These are phyloP conservation scores for Drosophila azteca DNA, from an alignment of 1,140 invertebrate species.

Conservation along the genomic window DNA sequence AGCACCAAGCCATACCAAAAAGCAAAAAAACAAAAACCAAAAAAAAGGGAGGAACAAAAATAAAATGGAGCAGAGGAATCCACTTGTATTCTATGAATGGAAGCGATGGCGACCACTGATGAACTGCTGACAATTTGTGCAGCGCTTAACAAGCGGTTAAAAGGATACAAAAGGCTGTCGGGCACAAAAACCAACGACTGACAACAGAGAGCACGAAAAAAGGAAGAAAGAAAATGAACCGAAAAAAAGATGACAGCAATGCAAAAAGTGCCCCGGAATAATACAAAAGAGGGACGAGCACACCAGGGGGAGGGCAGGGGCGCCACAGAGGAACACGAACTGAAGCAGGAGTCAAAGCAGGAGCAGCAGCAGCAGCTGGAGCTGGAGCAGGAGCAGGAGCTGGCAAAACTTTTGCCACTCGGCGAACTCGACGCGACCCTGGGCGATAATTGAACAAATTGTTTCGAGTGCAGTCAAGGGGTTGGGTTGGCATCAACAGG, in stretches of 20 bases:
- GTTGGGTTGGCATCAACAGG: not conserved
- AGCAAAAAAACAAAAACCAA: not conserved
- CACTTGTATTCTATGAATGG: slow-evolving; percentile 42
- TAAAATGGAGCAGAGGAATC: slow-evolving; percentile 24
- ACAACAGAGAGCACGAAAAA: slow-evolving; percentile 17
- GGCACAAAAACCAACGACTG: slow-evolving; percentile 40
- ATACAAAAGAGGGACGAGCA: slow-evolving; percentile 36
- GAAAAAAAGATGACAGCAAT: slow-evolving; percentile 40
- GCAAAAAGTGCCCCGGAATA: slow-evolving; percentile 62
- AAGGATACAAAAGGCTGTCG: slow-evolving; percentile 62
- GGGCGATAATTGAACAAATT: slow-evolving; percentile 81
- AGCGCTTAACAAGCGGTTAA: slow-evolving; percentile 77
- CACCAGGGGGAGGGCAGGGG: not conserved
- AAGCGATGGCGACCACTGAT: slow-evolving; percentile 60
- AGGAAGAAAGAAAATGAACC: slow-evolving; percentile 8
- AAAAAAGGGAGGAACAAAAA: slow-evolving; percentile 5
- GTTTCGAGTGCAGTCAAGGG: slow-evolving; percentile 68
- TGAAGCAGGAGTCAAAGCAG: not conserved
- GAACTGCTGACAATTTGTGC: slow-evolving; percentile 80
- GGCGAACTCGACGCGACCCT: slow-evolving; percentile 18
- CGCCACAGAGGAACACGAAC: not conserved
- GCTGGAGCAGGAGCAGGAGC: slow-evolving; percentile 14
- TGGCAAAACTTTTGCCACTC: slow-evolving; percentile 73
- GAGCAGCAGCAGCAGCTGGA: slow-evolving; percentile 32
- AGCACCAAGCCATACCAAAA: not conserved